Base-by-base conservation (phyloP, 1,140 invertebrate species). In the Papilio dardanus region DNA sequence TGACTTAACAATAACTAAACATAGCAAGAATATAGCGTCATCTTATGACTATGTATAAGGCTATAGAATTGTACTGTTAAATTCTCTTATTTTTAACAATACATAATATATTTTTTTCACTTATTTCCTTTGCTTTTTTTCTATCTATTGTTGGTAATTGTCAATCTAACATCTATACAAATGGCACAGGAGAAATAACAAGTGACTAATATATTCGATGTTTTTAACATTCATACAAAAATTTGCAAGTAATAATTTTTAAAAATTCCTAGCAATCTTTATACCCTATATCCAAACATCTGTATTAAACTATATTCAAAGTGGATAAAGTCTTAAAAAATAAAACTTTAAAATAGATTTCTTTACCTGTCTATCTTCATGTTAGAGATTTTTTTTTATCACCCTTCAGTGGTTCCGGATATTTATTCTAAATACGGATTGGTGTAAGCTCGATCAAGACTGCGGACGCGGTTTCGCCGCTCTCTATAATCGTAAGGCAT, bases 61-160 rank as follows among this genome's bases (percentile, higher is more conserved):
- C 89, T 89, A 87, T 75, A 82, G 42, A 86, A 82, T 92, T 92
- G 90, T 92, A 92, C 90, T 91, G 87, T 89, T 80, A 82, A 83
- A 86, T 77, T 79, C 37, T 77, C 78, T 74, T 73, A 77, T 33
- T 35, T 33, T 46, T 16, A 24, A 28, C 28, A 30, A 71, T 46
- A 46, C 42, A 46, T n/a, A 71, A 46, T 14, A 30, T 71, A 28
- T 16, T 24, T 28, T 42, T 35, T n/a, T 30, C 12, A 16, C 35
- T 16, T 28, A 40, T 2, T n/a, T 14, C 30, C 79, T 76, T 83
- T 86, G 81, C 79, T 80, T 78, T 76, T 83, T 83, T 74, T 77
- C 83, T 74, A 84, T 81, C 83, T 73, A 79, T 80, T 42, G 1
- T 69, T 69, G 7, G 33, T 37, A 12, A 14, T 69, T 69, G 8